Conservation (phyloP, 2,888 invertebrate species). For the Xestia rhomboidea region DNA sequence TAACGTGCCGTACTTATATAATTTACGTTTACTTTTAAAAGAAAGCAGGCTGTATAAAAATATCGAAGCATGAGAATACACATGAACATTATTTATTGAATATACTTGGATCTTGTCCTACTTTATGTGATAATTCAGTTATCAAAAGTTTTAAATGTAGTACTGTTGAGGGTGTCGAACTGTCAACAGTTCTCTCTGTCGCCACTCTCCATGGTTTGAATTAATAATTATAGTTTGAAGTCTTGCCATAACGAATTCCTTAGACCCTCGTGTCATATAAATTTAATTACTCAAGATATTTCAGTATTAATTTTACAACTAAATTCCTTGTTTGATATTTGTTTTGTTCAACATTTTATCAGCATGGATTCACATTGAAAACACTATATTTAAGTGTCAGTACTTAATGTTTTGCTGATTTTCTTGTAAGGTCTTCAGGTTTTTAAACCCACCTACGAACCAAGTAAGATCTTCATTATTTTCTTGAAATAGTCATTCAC, state of each 20-base stretch:
- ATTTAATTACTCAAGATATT: not conserved
- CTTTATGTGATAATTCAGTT: not conserved
- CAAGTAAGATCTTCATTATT: not conserved
- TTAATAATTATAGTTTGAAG: slow-evolving; percentile 14
- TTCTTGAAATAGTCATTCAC: not conserved
- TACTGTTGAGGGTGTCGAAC: not conserved
- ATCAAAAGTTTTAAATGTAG: not conserved
- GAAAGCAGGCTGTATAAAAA: not conserved
- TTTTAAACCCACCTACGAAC: not conserved
- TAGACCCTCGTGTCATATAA: not conserved
- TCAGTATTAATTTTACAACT: not conserved
- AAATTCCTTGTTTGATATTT: not conserved
- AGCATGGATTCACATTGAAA: not conserved
- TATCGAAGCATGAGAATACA: not conserved
- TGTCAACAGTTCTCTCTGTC: not conserved
- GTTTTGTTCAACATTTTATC: not conserved
- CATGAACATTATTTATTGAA: not conserved
- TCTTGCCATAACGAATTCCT: not conserved
- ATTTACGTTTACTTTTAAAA: not conserved
- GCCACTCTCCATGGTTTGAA: not conserved
- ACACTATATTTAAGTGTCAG: too few relatives aligned
- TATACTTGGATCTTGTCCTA: not conserved
- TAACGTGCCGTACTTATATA: too few relatives aligned
- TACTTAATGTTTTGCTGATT: not conserved
- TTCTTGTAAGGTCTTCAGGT: not conserved